A percentile compares a stretch with the other conserved stretches of the same genome.
Conservation (phyloP, 2,797 vertebrate genomes). For the Notoglanidium macrostoma region DNA sequence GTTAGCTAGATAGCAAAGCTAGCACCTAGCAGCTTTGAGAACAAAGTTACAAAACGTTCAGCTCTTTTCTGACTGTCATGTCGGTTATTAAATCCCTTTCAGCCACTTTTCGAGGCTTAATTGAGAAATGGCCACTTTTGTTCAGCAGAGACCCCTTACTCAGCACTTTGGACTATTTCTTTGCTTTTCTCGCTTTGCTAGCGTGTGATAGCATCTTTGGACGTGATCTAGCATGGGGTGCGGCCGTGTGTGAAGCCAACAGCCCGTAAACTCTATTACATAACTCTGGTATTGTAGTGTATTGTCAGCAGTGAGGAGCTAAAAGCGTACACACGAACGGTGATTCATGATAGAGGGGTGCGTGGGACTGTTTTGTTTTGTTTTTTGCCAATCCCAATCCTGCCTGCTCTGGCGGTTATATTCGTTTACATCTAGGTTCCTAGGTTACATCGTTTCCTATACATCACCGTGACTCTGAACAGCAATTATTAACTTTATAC, state of each 20-base stretch:
- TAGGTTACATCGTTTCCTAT: not conserved
- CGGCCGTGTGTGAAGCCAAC: conserved; percentile 9
- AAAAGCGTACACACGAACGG: conserved; percentile 1
- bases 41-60: not conserved
- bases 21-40: not conserved
- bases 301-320: conserved; percentile 9
- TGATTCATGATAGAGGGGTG: not conserved
- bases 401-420: not conserved
- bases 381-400: not conserved
- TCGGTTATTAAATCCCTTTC: not conserved
- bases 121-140: not conserved
- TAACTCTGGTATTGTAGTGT: conserved; percentile 1
- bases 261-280: not conserved
- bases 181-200: not conserved
- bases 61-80: not conserved
- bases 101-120: not conserved
- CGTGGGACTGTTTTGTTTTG: not conserved
- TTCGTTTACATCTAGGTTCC: not conserved
- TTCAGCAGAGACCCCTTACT: conserved; percentile 8
- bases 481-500: no score
- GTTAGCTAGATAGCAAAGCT: not conserved
- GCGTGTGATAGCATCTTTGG: conserved; percentile 46
- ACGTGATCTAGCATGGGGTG: conserved; percentile 38
- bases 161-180: conserved; percentile 15
- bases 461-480: not conserved